Conservation (phyloP, 2,113 vertebrate species). For the Pelmatolapia mariae region DNA sequence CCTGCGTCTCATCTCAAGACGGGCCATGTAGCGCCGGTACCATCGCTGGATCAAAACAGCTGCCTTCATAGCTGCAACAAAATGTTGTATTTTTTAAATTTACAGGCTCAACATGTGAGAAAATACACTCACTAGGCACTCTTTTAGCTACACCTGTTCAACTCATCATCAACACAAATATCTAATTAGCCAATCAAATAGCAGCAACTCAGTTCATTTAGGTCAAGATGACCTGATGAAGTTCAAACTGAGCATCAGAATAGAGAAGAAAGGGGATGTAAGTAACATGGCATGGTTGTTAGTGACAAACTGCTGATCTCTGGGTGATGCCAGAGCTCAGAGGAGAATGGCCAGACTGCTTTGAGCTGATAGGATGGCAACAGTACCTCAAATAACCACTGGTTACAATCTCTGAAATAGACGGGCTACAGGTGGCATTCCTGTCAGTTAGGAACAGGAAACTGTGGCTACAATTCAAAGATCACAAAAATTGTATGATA, state of each 20-base stretch:
- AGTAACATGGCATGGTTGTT: not conserved
- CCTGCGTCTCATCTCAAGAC: constrained; percentile 80
- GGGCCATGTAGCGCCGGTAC: constrained; percentile 87
- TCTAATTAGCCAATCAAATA: not conserved
- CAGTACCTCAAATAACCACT: not conserved
- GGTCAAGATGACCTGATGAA: not conserved
- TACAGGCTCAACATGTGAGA: not conserved
- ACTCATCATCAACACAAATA: not conserved
- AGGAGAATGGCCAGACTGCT: not conserved
- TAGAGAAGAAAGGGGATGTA: not conserved
- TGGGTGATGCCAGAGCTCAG: not conserved
- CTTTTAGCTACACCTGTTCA: not conserved
- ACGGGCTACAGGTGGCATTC: not conserved
- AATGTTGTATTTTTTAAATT: not conserved
- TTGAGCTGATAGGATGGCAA: not conserved
- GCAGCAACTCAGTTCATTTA: not conserved
- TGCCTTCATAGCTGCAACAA: constrained; percentile 78
- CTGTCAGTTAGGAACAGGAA: not conserved
- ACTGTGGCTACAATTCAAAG: not conserved
- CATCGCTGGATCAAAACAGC: constrained; percentile 90
- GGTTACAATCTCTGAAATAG: not conserved
- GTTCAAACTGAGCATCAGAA: not conserved
- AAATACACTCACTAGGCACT: not conserved
- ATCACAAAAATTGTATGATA: not conserved
- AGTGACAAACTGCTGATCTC: not conserved